Conservation (phyloP, 2,888 invertebrate species). For the Himalopsyche kuldschensis region DNA sequence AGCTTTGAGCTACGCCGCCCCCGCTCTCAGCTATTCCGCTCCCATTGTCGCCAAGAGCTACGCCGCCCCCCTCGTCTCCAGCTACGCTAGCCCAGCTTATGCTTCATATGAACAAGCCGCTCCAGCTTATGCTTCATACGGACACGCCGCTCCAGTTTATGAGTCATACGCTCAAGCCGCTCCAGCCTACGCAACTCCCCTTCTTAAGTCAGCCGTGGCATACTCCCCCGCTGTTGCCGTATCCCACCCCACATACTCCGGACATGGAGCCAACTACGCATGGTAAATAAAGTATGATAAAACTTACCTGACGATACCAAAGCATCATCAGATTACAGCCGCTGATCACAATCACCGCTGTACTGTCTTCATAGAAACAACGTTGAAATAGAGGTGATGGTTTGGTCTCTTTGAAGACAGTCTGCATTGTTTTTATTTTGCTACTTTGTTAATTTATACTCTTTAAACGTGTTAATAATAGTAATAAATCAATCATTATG, state of each 20-base stretch:
- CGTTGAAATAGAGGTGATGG: not conserved
- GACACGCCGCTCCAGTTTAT: slow-evolving; percentile 33
- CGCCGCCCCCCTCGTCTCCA: slow-evolving; percentile 41
- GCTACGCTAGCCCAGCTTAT: slow-evolving; percentile 40
- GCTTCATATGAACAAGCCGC: slow-evolving; percentile 25
- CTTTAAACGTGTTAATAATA: not conserved
- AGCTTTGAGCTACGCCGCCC: slow-evolving; percentile 33
- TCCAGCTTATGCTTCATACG: slow-evolving; percentile 39
- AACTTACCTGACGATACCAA: not conserved
- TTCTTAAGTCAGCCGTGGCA: slow-evolving; percentile 42
- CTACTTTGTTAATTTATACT: not conserved
- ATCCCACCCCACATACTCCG: slow-evolving; percentile 57
- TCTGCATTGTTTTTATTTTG: not conserved
- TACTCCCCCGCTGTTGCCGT: slow-evolving; percentile 41
- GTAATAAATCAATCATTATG: not conserved
- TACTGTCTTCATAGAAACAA: not conserved
- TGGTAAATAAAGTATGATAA: slow-evolving; percentile 53
- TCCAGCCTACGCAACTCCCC: slow-evolving; percentile 38
- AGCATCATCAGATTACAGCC: not conserved
- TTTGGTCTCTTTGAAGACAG: not conserved
- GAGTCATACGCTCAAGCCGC: slow-evolving; percentile 44
- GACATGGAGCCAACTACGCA: slow-evolving; percentile 65
- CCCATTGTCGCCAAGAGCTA: slow-evolving; percentile 40
- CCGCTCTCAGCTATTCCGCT: slow-evolving; percentile 40
- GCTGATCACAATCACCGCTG: not conserved